Evolutionary conservation across 2,113 vertebrate species (phyloP).

Genomic region (Rana temporaria): DNA sequence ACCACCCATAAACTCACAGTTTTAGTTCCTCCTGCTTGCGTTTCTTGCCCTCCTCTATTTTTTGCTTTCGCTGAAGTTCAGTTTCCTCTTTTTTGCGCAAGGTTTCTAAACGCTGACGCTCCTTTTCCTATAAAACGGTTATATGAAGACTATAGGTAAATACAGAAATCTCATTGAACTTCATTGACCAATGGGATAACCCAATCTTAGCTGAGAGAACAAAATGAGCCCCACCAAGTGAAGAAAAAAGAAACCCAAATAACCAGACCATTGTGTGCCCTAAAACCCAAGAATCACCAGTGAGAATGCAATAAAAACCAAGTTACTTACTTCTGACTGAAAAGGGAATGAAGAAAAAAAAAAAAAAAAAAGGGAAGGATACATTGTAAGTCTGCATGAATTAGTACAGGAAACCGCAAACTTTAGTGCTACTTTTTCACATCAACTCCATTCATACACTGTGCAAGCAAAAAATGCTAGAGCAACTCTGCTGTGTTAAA

Average conservation of each 20-base stretch:
- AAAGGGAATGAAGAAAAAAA: no score
- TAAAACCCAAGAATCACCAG: background rate
- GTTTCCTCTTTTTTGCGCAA: conserved; percentile 89
- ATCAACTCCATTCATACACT: no score
- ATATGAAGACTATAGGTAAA: background rate
- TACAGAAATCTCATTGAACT: background rate
- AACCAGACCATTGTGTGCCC: background rate
- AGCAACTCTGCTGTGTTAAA: no score
- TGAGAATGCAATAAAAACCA: background rate
- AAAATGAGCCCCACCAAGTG: background rate
- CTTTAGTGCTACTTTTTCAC: no score
- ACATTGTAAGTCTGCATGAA: background rate
- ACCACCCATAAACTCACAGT: conserved; percentile 70
- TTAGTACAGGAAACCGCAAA: background rate
- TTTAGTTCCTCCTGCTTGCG: conserved; percentile 83
- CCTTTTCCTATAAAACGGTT: conserved; percentile 78
- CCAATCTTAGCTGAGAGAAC: no score
- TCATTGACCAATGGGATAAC: no score
- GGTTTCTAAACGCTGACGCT: conserved; percentile 83
- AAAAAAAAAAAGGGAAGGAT: conserved; percentile 11
- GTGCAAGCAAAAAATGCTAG: no score
- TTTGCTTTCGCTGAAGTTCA: conserved; percentile 84
- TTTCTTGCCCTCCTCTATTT: conserved; percentile 89
- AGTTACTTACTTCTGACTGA: conserved; percentile 45
- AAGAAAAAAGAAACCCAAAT: background rate